phyloP scores from a whole-genome alignment of 1,140 invertebrate genomes.

The Bombus picipes region DNA sequence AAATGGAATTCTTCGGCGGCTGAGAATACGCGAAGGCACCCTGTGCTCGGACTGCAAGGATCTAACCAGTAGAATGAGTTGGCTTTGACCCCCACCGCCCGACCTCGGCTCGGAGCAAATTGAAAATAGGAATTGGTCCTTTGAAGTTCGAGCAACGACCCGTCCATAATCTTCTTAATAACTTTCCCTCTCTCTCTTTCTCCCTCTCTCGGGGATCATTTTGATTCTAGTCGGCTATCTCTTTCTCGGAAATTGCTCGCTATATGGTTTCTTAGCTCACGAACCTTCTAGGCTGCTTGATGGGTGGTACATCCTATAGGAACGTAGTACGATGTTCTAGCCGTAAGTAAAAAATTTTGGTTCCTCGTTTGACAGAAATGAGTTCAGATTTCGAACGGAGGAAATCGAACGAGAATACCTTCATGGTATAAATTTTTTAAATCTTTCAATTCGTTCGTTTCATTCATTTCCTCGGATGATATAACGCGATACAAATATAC shows the following conservation, averaged over 20 bases:
- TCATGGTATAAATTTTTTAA: too few species aligned
- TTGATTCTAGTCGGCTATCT: conserved; percentile 39
- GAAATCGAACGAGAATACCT: too few species aligned
- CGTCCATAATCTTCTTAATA: conserved; percentile 78
- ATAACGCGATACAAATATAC: neutral
- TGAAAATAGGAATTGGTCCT: conserved; percentile 80
- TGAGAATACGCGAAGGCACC: conserved; percentile 63
- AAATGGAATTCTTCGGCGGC: conserved; percentile 65
- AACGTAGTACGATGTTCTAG: neutral
- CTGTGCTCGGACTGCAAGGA: conserved; percentile 55
- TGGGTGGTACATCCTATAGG: neutral
- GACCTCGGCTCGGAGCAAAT: conserved; percentile 67
- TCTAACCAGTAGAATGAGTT: conserved; percentile 54
- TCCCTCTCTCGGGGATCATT: conserved; percentile 29
- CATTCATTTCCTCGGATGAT: too few species aligned
- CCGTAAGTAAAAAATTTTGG: neutral
- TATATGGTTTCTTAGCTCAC: conserved; percentile 2
- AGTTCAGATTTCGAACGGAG: neutral
- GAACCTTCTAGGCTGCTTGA: neutral
- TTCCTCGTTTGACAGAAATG: neutral
- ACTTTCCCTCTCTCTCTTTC: conserved; percentile 65
- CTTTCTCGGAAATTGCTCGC: conserved; percentile 21
- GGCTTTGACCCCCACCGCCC: conserved; percentile 62
- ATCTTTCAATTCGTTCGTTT: too few species aligned
- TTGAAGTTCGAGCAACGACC: conserved; percentile 77